Evolutionary conservation across 2,797 vertebrate genomes (phyloP), one percentile per base, ranked within the genome.

Genomic region (Neosilurus hyrtlii): DNA sequence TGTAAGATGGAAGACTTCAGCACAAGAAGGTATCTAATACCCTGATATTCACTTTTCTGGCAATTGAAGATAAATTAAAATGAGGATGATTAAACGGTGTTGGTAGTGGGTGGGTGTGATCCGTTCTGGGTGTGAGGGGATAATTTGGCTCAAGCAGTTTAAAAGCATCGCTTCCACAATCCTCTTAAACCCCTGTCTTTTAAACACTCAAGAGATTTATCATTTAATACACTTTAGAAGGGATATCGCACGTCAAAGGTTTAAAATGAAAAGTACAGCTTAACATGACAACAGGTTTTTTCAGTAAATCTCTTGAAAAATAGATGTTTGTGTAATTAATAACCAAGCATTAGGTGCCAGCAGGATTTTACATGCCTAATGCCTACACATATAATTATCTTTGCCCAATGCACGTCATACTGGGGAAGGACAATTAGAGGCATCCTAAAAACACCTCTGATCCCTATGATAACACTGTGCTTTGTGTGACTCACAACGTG

Each of bases 171-270:
- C 90, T 91, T 92, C 87, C 30, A 63, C 91, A 94, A 94, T 92
- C 93, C 92, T 87, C 90, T 92, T 94, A 93, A 94, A 93, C 93
- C 91, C 89, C 67, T 79, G 89, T 85, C 89, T 92, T 91, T 90
- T 88, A 90, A 93, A 93, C 84, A 91, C 90, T 90, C 87, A 68
- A 63, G 79, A 87, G 89, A 91, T 93, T 94, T 93, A 86, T 89
- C 88, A 90, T 93, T 92, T 92, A 93, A 95, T 94, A 94, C 91
- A 94, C 91, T 93, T 92, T 93, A 92, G 83, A 89, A 87, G 8
- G 79, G 89, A 92, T 90, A 89, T 88, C 89, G 93, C 90, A 88
- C 88, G 87, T 92, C 83, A 83, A 84, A 80, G 75, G 88, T 87
- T 84, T 87, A 90, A 91, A 92, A 89, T 90, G 88, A 89, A 92